A percentile compares a stretch with the other conserved stretches of the same genome.
Evolutionary conservation across 2,797 vertebrate species (phyloP).

Genomic region (Pseudomugil tenellus): DNA sequence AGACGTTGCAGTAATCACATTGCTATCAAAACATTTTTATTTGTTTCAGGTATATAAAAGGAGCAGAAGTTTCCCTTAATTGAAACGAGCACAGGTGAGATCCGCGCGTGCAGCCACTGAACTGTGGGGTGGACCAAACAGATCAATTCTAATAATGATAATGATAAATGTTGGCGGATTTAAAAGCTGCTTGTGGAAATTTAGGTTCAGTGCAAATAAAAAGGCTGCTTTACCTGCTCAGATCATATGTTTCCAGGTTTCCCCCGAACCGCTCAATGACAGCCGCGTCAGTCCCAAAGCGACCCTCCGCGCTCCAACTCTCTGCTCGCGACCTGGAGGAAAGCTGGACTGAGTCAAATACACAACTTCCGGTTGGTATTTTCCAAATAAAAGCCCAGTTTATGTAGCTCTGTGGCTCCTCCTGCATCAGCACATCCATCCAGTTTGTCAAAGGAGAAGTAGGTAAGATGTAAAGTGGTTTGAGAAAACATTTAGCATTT

Average conservation of each 20-base stretch:
- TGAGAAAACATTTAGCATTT: no score
- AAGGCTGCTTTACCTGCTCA: slow-evolving; percentile 49
- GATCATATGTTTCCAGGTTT: slow-evolving; percentile 39
- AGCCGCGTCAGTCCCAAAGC: slow-evolving; percentile 12
- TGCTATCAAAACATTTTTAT: not conserved
- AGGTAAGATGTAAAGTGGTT: no score
- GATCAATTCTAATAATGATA: no score
- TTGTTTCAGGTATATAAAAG: not conserved
- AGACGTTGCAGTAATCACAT: accelerated
- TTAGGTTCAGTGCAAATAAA: not conserved
- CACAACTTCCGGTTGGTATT: accelerated
- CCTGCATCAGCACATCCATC: not conserved
- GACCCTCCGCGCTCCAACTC: slow-evolving; percentile 33
- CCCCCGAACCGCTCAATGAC: slow-evolving; percentile 32
- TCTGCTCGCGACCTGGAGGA: not conserved
- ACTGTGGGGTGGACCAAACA: not conserved
- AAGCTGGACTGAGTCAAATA: accelerated
- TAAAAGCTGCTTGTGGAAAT: not conserved
- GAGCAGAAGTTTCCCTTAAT: slow-evolving; percentile 35
- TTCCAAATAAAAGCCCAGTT: slow-evolving; percentile 46
- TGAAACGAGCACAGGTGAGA: slow-evolving; percentile 50
- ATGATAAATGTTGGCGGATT: not conserved
- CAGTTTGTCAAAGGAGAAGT: no score
- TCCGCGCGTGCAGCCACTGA: slow-evolving; percentile 1
- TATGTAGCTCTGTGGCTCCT: no score